Percentiles rank a stretch among this genome's conserved stretches.
Evolutionary conservation across 2,797 vertebrate genomes (phyloP).

Genomic region (Leptatherina wallacei): DNA sequence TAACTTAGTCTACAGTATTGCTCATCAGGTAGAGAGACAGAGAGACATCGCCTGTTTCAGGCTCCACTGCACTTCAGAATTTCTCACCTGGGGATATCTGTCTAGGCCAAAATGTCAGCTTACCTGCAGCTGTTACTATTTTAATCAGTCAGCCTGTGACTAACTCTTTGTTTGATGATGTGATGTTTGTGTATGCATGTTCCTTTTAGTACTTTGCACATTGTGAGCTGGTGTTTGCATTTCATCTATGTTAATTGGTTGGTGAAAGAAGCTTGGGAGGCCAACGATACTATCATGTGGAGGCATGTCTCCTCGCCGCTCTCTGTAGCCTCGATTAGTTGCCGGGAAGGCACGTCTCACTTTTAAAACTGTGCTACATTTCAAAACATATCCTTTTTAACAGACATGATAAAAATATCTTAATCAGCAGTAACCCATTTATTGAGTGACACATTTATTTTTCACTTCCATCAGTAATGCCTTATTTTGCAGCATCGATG

Average conservation of each 20-base stretch:
- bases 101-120: conserved; percentile 54
- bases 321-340: conserved; percentile 70
- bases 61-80: conserved; percentile 32
- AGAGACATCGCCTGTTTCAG: conserved; percentile 35
- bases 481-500: conserved; percentile 23
- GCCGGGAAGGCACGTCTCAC: conserved; percentile 46
- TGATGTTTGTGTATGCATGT: conserved; percentile 21
- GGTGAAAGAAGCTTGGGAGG: conserved; percentile 74
- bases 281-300: conserved; percentile 72
- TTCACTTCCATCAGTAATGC: conserved; percentile 13
- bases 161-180: conserved; percentile 33
- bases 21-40: conserved; percentile 57
- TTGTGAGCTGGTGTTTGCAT: conserved; percentile 60
- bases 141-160: conserved; percentile 51
- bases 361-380: conserved; percentile 39
- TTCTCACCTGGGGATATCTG: conserved; percentile 53
- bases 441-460: conserved; percentile 13
- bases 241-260: conserved; percentile 75
- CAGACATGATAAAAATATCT: not conserved
- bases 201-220: conserved; percentile 31
- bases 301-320: conserved; percentile 48
- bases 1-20: conserved; percentile 67
- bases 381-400: conserved; percentile 2
- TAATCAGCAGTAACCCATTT: conserved; percentile 21
- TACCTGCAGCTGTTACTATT: conserved; percentile 46